Conservation (phyloP, 2,113 vertebrate genomes). For the Lates calcarifer region DNA sequence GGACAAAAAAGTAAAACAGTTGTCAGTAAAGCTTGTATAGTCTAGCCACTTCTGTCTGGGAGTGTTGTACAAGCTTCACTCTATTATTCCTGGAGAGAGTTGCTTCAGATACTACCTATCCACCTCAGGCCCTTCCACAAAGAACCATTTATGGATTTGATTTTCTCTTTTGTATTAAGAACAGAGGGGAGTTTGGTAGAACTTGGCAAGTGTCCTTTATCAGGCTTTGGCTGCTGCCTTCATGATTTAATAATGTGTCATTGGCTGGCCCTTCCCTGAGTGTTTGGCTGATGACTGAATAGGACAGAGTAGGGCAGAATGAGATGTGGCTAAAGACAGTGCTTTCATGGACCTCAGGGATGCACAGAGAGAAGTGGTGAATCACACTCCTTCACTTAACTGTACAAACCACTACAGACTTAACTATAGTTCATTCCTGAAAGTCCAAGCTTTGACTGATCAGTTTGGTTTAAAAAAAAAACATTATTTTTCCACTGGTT, state of each 20-base stretch:
- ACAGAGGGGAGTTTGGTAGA: conserved; percentile 22
- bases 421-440: background rate
- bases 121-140: conserved; percentile 11
- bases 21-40: conserved; percentile 25
- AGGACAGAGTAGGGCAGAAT: conserved; percentile 25
- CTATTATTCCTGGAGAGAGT: conserved; percentile 37
- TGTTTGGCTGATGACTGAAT: conserved; percentile 43
- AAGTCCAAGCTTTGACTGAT: conserved; percentile 13
- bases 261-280: conserved; percentile 33
- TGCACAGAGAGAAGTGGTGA: conserved; percentile 71
- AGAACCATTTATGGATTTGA: conserved; percentile 28
- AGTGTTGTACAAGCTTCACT: conserved; percentile 17
- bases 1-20: conserved; percentile 16
- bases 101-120: conserved; percentile 29
- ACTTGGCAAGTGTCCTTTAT: conserved; percentile 37
- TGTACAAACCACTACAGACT: background rate
- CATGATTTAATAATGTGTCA: conserved; percentile 61
- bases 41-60: conserved; percentile 14
- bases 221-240: conserved; percentile 37
- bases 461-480: conserved; percentile 12
- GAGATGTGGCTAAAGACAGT: conserved; percentile 42
- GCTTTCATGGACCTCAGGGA: conserved; percentile 69
- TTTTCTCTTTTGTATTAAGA: conserved; percentile 24
- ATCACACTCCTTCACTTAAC: conserved; percentile 5
- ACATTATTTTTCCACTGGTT: background rate